A percentile compares a stretch with the other conserved stretches of the same genome.
Evolutionary conservation across 2,888 invertebrate species (phyloP).

Genomic region (Tachina fera): DNA sequence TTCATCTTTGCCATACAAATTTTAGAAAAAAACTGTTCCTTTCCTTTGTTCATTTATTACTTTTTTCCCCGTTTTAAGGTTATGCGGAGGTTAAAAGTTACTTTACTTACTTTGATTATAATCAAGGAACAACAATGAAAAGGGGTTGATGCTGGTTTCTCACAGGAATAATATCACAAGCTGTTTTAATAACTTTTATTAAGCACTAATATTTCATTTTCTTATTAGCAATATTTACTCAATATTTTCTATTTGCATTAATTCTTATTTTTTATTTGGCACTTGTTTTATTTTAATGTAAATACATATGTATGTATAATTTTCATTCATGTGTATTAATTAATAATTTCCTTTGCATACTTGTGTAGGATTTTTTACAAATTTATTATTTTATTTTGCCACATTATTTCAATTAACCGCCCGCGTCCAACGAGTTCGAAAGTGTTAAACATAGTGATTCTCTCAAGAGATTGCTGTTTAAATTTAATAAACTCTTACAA

Average conservation of each 20-base stretch:
- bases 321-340: no score
- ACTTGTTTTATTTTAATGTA: slow-evolving; percentile 31
- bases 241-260: neutral
- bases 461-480: slow-evolving; percentile 44
- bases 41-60: neutral
- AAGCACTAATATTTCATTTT: neutral
- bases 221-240: neutral
- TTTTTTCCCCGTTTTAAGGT: slow-evolving; percentile 35
- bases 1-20: neutral
- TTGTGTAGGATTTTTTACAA: neutral
- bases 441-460: slow-evolving; percentile 55
- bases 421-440: slow-evolving; percentile 48
- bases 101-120: slow-evolving; percentile 48
- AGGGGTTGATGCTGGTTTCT: neutral
- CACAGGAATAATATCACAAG: slow-evolving; percentile 42
- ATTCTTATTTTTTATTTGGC: slow-evolving; percentile 40
- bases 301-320: neutral
- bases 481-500: slow-evolving; percentile 49
- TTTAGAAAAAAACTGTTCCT: neutral
- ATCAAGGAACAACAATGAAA: neutral
- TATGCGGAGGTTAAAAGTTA: slow-evolving; percentile 65
- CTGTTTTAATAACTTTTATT: slow-evolving; percentile 10
- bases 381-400: slow-evolving; percentile 4
- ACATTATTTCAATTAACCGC: slow-evolving; percentile 13
- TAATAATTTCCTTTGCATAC: neutral